Conservation (phyloP, 2,888 invertebrate genomes). For the Drosophila colorata region DNA sequence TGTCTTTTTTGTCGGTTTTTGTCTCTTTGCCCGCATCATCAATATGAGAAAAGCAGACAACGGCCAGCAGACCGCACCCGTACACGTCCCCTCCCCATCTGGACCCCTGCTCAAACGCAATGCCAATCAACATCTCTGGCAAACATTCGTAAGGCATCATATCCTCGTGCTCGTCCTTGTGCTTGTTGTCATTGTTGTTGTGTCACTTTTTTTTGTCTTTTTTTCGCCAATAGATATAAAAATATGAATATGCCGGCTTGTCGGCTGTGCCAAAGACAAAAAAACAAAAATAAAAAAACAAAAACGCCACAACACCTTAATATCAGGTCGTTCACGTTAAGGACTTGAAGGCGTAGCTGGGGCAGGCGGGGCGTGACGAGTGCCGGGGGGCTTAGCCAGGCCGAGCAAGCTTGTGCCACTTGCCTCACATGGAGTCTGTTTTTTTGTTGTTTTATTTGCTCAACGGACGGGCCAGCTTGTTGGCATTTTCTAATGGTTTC, state of each 20-base stretch:
- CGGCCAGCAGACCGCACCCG: slow-evolving; percentile 39
- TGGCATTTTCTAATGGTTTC: slow-evolving; percentile 79
- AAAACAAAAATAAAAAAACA: slow-evolving; percentile 1
- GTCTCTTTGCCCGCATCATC: slow-evolving; percentile 65
- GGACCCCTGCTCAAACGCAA: slow-evolving; percentile 34
- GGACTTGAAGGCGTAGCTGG: slow-evolving; percentile 32
- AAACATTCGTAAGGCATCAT: slow-evolving; percentile 77
- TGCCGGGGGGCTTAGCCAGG: slow-evolving; percentile 18
- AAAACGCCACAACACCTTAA: slow-evolving; percentile 59
- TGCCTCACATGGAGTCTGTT: slow-evolving; percentile 26
- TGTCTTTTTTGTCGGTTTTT: slow-evolving; percentile 39
- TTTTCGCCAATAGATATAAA: slow-evolving; percentile 49
- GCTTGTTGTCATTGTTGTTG: slow-evolving; percentile 47
- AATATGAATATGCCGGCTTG: slow-evolving; percentile 61
- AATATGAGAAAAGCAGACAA: slow-evolving; percentile 49
- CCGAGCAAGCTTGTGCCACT: slow-evolving; percentile 5
- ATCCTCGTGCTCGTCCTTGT: slow-evolving; percentile 39
- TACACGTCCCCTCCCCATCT: neutral
- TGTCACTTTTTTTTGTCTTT: slow-evolving; percentile 17
- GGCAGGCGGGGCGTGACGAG: slow-evolving; percentile 12
- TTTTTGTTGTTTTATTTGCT: slow-evolving; percentile 40
- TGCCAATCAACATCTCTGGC: slow-evolving; percentile 79
- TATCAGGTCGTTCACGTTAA: slow-evolving; percentile 40
- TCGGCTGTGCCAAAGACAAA: neutral
- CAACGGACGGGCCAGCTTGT: slow-evolving; percentile 42